A percentile compares a stretch with the other conserved stretches of the same genome.
phyloP scores from a whole-genome alignment of 1,140 invertebrate genomes.

The Conus betulinus region DNA sequence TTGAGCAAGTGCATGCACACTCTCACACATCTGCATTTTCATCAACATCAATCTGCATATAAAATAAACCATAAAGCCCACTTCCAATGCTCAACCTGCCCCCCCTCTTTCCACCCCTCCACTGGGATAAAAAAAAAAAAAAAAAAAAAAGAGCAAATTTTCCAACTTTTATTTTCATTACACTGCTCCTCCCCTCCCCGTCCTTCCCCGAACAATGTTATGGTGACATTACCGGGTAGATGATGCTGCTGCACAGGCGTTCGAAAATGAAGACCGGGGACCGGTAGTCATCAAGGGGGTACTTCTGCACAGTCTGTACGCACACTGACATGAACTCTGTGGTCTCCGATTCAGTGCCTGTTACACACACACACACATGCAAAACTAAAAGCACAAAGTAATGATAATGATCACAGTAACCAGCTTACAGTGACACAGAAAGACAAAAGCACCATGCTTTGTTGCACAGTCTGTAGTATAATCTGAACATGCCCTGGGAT shows the following conservation, averaged over 20 bases:
- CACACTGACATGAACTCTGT: constrained; percentile 98
- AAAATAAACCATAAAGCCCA: too few species aligned
- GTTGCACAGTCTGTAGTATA: too few species aligned
- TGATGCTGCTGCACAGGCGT: constrained; percentile 94
- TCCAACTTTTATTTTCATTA: not conserved
- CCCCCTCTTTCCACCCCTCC: not conserved
- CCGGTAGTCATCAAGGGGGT: constrained; percentile 92
- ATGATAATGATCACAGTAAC: not conserved
- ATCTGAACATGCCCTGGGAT: too few species aligned
- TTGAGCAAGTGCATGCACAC: too few species aligned
- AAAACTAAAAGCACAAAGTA: not conserved
- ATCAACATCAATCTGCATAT: too few species aligned
- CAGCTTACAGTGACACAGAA: not conserved
- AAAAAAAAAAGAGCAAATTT: not conserved
- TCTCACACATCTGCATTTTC: too few species aligned
- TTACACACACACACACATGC: constrained; percentile 36
- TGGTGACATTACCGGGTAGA: constrained; percentile 83
- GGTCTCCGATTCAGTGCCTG: constrained; percentile 95
- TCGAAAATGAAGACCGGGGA: constrained; percentile 98
- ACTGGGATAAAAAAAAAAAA: not conserved
- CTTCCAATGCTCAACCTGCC: too few species aligned
- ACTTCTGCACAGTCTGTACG: constrained; percentile 96
- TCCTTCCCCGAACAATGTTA: not conserved
- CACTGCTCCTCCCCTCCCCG: not conserved
- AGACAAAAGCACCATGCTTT: not conserved